phyloP scores from a whole-genome alignment of 2,797 vertebrate genomes.

The Propithecus deckenii region DNA sequence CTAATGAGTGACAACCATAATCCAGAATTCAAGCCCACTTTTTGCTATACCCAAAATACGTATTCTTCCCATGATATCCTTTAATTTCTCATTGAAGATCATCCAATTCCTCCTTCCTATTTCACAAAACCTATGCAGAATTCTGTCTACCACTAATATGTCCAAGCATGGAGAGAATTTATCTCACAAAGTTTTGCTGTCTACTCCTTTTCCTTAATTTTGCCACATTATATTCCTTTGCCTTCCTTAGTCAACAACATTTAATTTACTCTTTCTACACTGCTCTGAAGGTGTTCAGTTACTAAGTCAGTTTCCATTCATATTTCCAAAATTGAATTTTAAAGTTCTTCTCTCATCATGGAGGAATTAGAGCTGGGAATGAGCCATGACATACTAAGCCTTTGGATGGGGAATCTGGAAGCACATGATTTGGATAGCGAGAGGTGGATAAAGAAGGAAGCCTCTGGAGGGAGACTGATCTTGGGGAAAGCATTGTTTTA shows the following conservation, averaged over 20 bases:
- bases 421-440: background rate
- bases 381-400: background rate
- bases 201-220: background rate
- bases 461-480: background rate
- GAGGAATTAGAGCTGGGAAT: conserved; percentile 16
- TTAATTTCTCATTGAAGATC: background rate
- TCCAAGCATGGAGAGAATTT: background rate
- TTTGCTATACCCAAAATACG: background rate
- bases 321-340: conserved; percentile 43
- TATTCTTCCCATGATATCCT: background rate
- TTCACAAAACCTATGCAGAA: background rate
- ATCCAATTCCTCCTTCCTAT: background rate
- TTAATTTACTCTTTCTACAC: background rate
- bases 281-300: background rate
- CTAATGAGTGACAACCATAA: background rate
- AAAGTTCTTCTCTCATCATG: background rate
- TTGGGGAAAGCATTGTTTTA: background rate
- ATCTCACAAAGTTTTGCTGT: background rate
- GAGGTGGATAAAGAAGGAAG: background rate
- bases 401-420: background rate
- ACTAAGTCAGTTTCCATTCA: conserved; percentile 22
- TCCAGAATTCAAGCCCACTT: background rate
- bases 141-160: background rate
- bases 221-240: background rate
- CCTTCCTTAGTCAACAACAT: conserved; percentile 6